Base-by-base conservation (phyloP, 2,797 vertebrate species). In the Schizopygopsis pylzovi region DNA sequence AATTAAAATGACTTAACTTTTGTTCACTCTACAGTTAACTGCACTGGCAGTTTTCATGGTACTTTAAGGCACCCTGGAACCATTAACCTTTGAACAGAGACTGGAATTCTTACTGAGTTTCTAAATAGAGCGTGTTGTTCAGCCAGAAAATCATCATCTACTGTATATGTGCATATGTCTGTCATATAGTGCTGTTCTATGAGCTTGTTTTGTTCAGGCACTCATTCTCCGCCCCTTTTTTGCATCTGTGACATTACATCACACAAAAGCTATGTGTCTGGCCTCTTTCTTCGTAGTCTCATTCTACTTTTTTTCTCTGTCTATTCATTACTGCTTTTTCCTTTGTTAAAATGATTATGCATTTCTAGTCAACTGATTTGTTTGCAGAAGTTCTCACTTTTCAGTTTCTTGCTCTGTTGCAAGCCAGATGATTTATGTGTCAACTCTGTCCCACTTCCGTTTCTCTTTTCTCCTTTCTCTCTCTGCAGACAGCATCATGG, bases 401-500 rank as follows among this genome's bases (percentile, higher is more conserved):
- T 49, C 20, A 49, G 22, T 33, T 33, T 77, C 33, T 63, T 3
- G 39, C 15, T 20, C 4, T 22, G 4, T 75, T 63, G 3, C 16
- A 45, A 79, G 8, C 37, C 3, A 13, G 16, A 3, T 5, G 5
- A 59, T 59, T 86, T 61, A 43, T 71, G 20, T 47, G 68, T 72
- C 67, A 6, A 39, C 59, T 72, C 20, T n/a, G 4, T 16, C 65
- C 52, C 52, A 67, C 28, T 67, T 85, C 28, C 3, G 1, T 25
- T 28, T 54, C 28, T 41, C 79, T 65, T 22, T 37, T 83, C 67
- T 2, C 65, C 16, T 52, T 28, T 65, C 25, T 47, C 11, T 47
- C 54, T 76, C 63, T 80, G 47, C 92, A 99, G 98, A 99, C 91
- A 96, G 96, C 37, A 96, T 96, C 37, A 94, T 94, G 0, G 95